Base-by-base conservation (phyloP, 2,888 invertebrate genomes). In the Eulithis prunata region DNA sequence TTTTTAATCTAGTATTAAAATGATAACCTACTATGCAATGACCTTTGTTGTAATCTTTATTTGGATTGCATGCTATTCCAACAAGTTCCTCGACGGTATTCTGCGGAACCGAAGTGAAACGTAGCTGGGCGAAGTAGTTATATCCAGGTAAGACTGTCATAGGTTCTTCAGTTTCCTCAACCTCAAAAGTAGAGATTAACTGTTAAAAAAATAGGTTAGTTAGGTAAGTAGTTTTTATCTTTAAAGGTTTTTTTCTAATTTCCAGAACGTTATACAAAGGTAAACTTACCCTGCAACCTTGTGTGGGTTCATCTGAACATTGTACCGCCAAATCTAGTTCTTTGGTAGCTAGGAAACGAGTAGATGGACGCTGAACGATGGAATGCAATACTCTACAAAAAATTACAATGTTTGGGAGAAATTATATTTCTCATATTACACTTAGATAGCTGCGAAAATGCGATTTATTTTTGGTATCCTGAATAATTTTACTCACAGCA, bases 111-210 rank as follows among this genome's bases (percentile, higher is more conserved):
- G 82, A 77, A 0, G 68, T 74, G 60, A 83, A 88, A 1, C 74
- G 78, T 6, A 89, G 54, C 59, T 83, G 84, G 0, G 82, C 85
- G 10, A 78, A 57, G 71, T 90, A 85, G 62, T 71, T 76, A 41
- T 71, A 66, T 0, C 88, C 88, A 0, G 88, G 80, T 0, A 66
- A 45, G 51, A 91, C 65, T 0, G 59, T 7, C n/a, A 72, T 66
- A 0, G 84, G 78, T 11, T 78, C 70, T 21, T 80, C 64, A 71
- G 78, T 82, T 14, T 85, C 82, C 58, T 90, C 85, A 3, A 78
- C 79, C 0, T 80, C 74, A 69, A 85, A 89, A 55, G 79, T 78
- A 0, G 87, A 83, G 57, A 81, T 79, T 28, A 90, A 77, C 90
- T 90, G 69, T 4, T n/a, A 72, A 78, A 51, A 43, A 21, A 47